These are phyloP conservation scores for Fringilla coelebs DNA, from an alignment of 2,797 vertebrate genomes.

Conservation along the genomic window DNA sequence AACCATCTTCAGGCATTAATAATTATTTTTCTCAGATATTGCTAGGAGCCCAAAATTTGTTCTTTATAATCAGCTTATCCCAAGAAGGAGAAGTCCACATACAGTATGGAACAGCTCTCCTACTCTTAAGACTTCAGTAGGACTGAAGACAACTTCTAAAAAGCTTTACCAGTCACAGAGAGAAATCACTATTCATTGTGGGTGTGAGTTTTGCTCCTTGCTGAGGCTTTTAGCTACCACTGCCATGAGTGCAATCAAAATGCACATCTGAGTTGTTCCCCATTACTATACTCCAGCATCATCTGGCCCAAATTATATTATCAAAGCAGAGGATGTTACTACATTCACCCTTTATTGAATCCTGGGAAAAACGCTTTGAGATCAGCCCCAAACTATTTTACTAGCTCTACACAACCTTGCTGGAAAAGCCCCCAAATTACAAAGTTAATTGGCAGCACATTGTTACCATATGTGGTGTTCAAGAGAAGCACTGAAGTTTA, in stretches of 20 bases:
- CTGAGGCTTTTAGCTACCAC: background rate
- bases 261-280: background rate
- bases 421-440: conserved; percentile 63
- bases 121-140: background rate
- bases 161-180: background rate
- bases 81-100: background rate
- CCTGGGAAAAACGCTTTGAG: conserved; percentile 49
- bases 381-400: conserved; percentile 61
- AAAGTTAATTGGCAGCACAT: conserved; percentile 68
- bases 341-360: conserved; percentile 63
- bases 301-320: conserved; percentile 66
- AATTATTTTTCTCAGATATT: background rate
- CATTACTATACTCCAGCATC: background rate
- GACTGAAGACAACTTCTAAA: background rate
- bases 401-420: conserved; percentile 52
- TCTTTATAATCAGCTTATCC: background rate
- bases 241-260: background rate
- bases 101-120: background rate
- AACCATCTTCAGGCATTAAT: background rate
- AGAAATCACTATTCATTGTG: background rate
- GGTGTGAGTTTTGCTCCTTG: background rate
- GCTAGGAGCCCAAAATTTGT: background rate
- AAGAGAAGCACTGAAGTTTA: conserved; percentile 50
- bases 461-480: conserved; percentile 68
- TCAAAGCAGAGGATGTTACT: conserved; percentile 62